Conservation (phyloP, 2,113 vertebrate genomes). For the Emydura subglobosa region DNA sequence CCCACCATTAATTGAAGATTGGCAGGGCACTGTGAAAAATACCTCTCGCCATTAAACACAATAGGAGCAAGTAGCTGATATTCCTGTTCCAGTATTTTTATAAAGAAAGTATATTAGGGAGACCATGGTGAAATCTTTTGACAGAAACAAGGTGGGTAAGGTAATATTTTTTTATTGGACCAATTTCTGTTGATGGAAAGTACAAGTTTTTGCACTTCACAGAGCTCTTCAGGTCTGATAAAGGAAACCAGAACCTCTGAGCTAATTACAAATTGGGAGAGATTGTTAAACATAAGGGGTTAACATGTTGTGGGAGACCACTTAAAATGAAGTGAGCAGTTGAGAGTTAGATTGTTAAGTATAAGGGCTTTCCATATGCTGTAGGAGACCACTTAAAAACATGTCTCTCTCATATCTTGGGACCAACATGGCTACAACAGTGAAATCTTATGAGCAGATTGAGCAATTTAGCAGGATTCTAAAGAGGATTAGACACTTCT, state of each 20-base stretch:
- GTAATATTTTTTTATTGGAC: no score
- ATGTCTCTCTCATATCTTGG: neutral
- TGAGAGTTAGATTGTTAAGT: no score
- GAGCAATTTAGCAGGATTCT: neutral
- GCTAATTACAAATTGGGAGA: no score
- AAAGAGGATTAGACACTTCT: fast-evolving
- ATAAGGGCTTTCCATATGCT: neutral
- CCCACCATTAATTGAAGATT: neutral
- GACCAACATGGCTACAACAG: neutral
- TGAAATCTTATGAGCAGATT: neutral
- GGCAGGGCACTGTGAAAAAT: neutral
- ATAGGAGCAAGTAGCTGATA: neutral
- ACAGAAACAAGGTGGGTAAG: neutral
- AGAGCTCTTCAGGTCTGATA: no score
- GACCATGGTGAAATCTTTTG: neutral
- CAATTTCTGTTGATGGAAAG: no score
- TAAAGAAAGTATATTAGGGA: neutral
- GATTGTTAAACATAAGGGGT: no score
- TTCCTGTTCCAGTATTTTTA: neutral
- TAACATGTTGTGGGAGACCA: no score
- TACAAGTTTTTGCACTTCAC: no score
- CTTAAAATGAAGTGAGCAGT: no score
- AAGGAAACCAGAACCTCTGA: no score
- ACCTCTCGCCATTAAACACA: neutral
- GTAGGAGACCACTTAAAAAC: neutral